Base-by-base conservation (phyloP, 2,888 invertebrate species). In the Lissonota sp. region DNA sequence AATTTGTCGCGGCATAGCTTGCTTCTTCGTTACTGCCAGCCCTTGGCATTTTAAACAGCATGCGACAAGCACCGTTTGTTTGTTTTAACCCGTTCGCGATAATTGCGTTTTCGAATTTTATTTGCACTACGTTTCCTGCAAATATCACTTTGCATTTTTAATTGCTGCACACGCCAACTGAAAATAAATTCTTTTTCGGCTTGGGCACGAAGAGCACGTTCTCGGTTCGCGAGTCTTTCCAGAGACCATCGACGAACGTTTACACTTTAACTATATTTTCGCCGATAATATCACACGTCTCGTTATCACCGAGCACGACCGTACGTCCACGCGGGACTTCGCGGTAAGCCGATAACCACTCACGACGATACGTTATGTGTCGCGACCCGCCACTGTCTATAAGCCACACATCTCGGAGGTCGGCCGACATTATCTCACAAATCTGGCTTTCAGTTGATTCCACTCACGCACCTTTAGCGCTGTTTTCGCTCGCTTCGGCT, bases 201-300 rank as follows among this genome's bases (percentile, higher is more conserved):
- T 80, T 78, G 26, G 84, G 83, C 26, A 84, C 83, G 70, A 72
- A 83, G 62, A 84, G 66, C 10, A 86, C 85, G 71, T 86, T 70
- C n/a, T 84, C 67, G n/a, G 80, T 82, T 6, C 10, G 10, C 12
- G 64, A 46, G 7, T 60, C 42, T 57, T 64, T 40, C 79, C 82
- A 82, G 39, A 53, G n/a, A 16, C 69, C 49, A 39, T 80, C 63
- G n/a, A 82, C 74, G 8, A 73, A 62, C 62, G 26, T 74, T n/a
- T 46, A n/a, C 7, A 82, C 69, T 39, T 5, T 3, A 8, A 74
- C 66, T 73, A 60, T 79, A 12, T 79, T 79, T 7, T 12, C 14
- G 7, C 79, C 82, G 58, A 40, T 39, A 6, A 73, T 70, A 8
- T 74, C 49, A 10, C 63, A 79, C n/a, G 42, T 8, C 14, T 60